Base-by-base conservation (phyloP, 2,888 invertebrate genomes). In the Scaptomyza parva region DNA sequence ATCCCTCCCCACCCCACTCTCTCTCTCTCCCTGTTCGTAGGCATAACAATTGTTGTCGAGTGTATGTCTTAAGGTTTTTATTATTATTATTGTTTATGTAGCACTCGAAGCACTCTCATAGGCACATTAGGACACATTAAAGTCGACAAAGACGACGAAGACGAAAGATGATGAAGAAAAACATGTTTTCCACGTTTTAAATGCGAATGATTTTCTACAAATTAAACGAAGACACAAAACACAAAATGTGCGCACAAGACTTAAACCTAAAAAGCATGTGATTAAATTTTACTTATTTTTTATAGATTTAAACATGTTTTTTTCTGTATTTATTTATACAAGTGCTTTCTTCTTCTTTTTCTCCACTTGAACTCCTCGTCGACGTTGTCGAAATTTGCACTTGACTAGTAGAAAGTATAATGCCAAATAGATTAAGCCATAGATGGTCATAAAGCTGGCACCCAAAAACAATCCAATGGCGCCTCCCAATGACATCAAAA, bases 391-490 rank as follows among this genome's bases (percentile, higher is more conserved):
- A 22, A 26, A 60, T 53, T 68, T 68, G 63, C 77, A 68, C 57
- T 77, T 70, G 17, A 66, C 63, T 47, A 66, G 39, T 14, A 87
- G 3, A 59, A 66, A 70, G 48, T 73, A 80, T 20, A 85, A 20
- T 0, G 73, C 39, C 14, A 86, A 50, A 53, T 84, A 81, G 18
- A 83, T 47, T 12, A 89, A 30, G 2, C 83, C 86, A 48, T 84
- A 88, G 17, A 88, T 54, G 58, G 89, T 91, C 57, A 91, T 83
- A 54, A 91, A 90, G 69, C 91, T 91, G 45, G 91, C 90, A n/a
- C 91, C 91, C 22, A 91, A 69, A 74, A 91, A 91, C 5, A 91
- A 74, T n/a, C 91, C 90, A 48, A 90, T 89, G 6, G 91, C 90
- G 8, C 91, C 91, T 39, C 91, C 92, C 61, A 91, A 86, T 2